Evolutionary conservation across 1,140 invertebrate species (phyloP).

Genomic region (Diabrotica virgifera): DNA sequence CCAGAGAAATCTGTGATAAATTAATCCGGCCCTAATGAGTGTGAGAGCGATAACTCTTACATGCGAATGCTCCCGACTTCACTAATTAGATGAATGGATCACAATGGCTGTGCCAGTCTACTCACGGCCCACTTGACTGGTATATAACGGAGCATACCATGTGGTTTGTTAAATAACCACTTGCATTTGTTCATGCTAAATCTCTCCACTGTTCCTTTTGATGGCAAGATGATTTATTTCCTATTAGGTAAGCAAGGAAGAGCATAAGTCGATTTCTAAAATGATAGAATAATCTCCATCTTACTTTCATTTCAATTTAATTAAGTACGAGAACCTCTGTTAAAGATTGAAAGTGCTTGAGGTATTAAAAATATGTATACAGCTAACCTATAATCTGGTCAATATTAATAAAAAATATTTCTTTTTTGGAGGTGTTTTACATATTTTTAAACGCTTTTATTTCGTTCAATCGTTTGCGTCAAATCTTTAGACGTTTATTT

Average conservation of each 20-base stretch:
- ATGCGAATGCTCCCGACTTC: conserved; percentile 41
- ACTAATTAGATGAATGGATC: conserved; percentile 47
- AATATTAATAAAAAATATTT: too few relatives aligned
- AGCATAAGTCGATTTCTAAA: background rate
- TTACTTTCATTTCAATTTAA: too few relatives aligned
- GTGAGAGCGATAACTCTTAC: conserved; percentile 47
- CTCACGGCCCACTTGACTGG: conserved; percentile 36
- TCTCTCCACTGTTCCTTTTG: background rate
- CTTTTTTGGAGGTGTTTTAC: too few relatives aligned
- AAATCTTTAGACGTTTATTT: too few relatives aligned
- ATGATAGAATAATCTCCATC: too few relatives aligned
- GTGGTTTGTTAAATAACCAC: conserved; percentile 39
- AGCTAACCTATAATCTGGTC: too few relatives aligned
- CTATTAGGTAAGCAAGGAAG: background rate
- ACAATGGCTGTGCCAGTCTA: conserved; percentile 32
- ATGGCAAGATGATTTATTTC: conserved; percentile 2
- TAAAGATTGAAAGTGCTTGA: too few relatives aligned
- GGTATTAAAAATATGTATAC: too few relatives aligned
- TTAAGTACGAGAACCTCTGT: too few relatives aligned
- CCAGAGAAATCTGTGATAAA: conserved; percentile 32
- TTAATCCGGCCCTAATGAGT: conserved; percentile 42
- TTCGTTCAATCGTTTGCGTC: too few relatives aligned
- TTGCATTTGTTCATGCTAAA: conserved; percentile 31
- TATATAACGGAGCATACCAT: conserved; percentile 31
- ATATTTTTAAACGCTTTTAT: too few relatives aligned